A percentile compares a stretch with the other conserved stretches of the same genome.
Conservation (phyloP, 2,113 vertebrate genomes). For the Cygnus buccinator region DNA sequence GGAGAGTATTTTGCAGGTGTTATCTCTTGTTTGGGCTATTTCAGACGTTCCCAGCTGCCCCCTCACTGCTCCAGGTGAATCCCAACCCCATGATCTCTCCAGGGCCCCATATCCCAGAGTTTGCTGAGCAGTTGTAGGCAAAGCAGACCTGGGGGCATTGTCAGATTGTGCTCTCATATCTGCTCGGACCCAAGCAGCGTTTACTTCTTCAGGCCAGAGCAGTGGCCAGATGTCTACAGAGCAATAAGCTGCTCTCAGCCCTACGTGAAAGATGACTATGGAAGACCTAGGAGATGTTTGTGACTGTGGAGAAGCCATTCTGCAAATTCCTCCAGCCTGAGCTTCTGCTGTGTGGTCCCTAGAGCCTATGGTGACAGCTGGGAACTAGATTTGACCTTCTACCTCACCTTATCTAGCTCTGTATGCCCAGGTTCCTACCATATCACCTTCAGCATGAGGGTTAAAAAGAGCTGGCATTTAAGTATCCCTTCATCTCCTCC, state of each 20-base stretch:
- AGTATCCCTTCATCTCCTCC: not conserved
- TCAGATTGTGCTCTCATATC: accelerated
- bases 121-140: not conserved
- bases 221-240: not conserved
- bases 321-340: not conserved
- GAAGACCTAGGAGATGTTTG: not conserved
- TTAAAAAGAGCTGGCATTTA: not conserved
- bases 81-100: not conserved
- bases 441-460: accelerated
- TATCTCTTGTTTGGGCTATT: not conserved
- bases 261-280: accelerated
- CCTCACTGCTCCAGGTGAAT: not conserved
- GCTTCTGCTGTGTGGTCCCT: not conserved
- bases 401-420: not conserved
- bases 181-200: not conserved
- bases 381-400: not conserved
- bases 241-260: not conserved
- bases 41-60: not conserved
- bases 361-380: no score
- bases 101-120: not conserved
- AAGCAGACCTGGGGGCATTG: accelerated
- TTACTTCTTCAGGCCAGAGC: not conserved
- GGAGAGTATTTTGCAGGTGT: no score
- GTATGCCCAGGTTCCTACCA: accelerated
- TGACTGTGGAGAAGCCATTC: not conserved